Conservation (phyloP, 2,797 vertebrate genomes). For the Sphenopsis melanotis region DNA sequence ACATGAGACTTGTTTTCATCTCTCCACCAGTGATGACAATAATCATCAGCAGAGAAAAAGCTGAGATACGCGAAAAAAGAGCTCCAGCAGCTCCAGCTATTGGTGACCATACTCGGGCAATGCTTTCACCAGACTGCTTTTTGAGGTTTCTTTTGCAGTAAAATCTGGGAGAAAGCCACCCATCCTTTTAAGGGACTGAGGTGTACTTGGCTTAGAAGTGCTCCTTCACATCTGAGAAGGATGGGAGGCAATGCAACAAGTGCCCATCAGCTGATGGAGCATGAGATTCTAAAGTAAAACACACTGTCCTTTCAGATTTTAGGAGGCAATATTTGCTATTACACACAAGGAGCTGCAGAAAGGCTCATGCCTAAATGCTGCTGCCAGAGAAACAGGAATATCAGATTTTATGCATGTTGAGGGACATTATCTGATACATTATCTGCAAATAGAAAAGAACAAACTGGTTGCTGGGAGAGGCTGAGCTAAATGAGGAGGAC, state of each 20-base stretch:
- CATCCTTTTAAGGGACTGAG: background rate
- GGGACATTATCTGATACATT: no score
- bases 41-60: background rate
- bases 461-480: background rate
- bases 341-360: background rate
- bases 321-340: no score
- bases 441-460: no score
- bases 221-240: background rate
- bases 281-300: background rate
- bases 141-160: background rate
- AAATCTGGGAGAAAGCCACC: background rate
- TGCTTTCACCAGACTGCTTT: background rate
- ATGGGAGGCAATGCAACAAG: background rate
- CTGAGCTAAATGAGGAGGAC: background rate
- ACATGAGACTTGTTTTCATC: background rate
- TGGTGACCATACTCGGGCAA: background rate
- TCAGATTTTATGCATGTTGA: no score
- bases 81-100: background rate
- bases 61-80: background rate
- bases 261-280: background rate
- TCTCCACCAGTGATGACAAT: background rate
- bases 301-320: background rate
- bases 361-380: no score
- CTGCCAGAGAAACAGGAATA: no score
- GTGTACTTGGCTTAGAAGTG: background rate